Evolutionary conservation across 2,113 vertebrate species (phyloP).

Genomic region (Cavia aperea): DNA sequence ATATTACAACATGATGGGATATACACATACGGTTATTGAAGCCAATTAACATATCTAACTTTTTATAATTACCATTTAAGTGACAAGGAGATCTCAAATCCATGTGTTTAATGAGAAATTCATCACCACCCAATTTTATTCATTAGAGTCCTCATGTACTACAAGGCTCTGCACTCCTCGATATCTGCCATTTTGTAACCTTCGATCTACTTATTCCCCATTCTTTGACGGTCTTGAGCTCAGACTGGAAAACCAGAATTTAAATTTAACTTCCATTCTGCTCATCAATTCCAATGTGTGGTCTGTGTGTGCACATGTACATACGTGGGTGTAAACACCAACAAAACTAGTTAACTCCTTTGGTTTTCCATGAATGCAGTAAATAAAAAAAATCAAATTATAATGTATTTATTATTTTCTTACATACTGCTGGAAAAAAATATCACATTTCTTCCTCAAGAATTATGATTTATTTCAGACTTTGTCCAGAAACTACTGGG

Average conservation of each 20-base stretch:
- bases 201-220: background rate
- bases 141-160: background rate
- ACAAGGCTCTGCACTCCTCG: background rate
- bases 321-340: background rate
- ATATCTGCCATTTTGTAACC: background rate
- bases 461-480: constrained; percentile 51
- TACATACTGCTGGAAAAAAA: constrained; percentile 18
- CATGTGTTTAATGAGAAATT: background rate
- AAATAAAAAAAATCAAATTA: background rate
- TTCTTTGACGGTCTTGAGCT: background rate
- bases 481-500: constrained; percentile 43
- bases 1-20: background rate
- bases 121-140: background rate
- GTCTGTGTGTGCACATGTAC: background rate
- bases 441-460: constrained; percentile 12
- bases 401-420: constrained; percentile 13
- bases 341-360: background rate
- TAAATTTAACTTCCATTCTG: background rate
- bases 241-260: background rate
- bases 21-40: background rate
- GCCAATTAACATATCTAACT: background rate
- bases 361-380: background rate
- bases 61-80: background rate
- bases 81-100: background rate
- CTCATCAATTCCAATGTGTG: background rate